phyloP scores from a whole-genome alignment of 2,888 invertebrate genomes.

The Muscina levida region DNA sequence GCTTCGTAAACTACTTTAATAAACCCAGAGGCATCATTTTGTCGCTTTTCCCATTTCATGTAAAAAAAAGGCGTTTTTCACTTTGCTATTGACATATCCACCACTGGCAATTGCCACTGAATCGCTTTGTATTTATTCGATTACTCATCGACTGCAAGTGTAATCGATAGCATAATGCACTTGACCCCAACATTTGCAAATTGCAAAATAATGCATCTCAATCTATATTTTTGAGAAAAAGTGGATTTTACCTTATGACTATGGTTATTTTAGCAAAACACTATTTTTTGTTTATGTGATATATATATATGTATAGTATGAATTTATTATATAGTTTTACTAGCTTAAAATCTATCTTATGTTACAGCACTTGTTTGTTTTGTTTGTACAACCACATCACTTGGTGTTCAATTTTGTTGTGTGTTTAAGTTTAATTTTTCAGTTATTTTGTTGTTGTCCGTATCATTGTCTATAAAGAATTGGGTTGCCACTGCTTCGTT shows the following conservation, averaged over 20 bases:
- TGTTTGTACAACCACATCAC: conserved; percentile 62
- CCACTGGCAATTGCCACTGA: background rate
- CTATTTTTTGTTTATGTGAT: no score
- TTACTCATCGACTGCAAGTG: background rate
- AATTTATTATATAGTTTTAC: conserved; percentile 1
- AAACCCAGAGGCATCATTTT: no score
- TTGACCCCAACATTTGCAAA: conserved; percentile 1
- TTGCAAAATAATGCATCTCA: no score
- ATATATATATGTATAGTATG: conserved; percentile 22
- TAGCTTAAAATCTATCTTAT: conserved; percentile 32
- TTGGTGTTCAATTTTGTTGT: conserved; percentile 56
- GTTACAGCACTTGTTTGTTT: conserved; percentile 43
- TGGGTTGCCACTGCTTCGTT: conserved; percentile 18
- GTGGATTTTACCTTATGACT: no score
- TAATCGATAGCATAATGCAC: background rate
- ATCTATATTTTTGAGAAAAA: no score
- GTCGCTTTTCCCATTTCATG: no score
- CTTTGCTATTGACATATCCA: no score
- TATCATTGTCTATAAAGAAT: background rate
- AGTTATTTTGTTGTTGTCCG: conserved; percentile 12
- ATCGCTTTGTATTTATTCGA: background rate
- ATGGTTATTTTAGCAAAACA: no score
- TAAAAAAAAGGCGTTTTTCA: background rate
- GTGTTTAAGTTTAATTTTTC: background rate
- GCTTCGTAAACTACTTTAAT: no score